Percentiles rank a stretch among this genome's conserved stretches.
These are phyloP conservation scores for Crenichthys baileyi DNA, from an alignment of 2,797 vertebrate genomes.

Conservation along the genomic window DNA sequence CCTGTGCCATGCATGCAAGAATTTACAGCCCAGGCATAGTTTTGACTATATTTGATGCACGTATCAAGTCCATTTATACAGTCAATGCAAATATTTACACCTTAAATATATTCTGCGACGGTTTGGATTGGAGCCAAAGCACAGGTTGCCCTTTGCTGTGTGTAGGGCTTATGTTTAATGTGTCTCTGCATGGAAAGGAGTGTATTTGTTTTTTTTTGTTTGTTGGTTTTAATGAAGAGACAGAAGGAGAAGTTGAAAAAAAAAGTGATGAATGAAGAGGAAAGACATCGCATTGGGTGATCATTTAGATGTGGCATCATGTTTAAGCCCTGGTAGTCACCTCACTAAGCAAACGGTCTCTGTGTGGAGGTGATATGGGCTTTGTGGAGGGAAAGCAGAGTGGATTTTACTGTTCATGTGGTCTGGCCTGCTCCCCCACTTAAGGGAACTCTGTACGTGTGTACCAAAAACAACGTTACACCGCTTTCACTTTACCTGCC, in stretches of 20 bases:
- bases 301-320: conserved; percentile 54
- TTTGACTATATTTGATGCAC: conserved; percentile 57
- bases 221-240: conserved; percentile 64
- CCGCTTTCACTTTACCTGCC: conserved; percentile 13
- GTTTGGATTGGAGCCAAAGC: conserved; percentile 71
- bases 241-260: conserved; percentile 51
- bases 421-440: conserved; percentile 35
- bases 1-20: conserved; percentile 42
- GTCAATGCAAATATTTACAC: conserved; percentile 83
- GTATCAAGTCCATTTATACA: conserved; percentile 79
- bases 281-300: conserved; percentile 63
- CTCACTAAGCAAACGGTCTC: conserved; percentile 74
- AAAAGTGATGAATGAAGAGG: conserved; percentile 48
- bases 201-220: conserved; percentile 75
- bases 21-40: conserved; percentile 50
- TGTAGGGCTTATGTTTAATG: conserved; percentile 79
- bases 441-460: not conserved
- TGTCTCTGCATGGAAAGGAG: conserved; percentile 68
- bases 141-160: conserved; percentile 77
- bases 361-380: conserved; percentile 63
- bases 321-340: conserved; percentile 71
- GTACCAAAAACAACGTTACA: conserved; percentile 33
- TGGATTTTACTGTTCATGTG: conserved; percentile 31
- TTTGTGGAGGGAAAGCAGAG: conserved; percentile 55
- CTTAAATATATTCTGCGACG: conserved; percentile 75